phyloP scores from a whole-genome alignment of 2,113 vertebrate genomes.

The Caranx ignobilis region DNA sequence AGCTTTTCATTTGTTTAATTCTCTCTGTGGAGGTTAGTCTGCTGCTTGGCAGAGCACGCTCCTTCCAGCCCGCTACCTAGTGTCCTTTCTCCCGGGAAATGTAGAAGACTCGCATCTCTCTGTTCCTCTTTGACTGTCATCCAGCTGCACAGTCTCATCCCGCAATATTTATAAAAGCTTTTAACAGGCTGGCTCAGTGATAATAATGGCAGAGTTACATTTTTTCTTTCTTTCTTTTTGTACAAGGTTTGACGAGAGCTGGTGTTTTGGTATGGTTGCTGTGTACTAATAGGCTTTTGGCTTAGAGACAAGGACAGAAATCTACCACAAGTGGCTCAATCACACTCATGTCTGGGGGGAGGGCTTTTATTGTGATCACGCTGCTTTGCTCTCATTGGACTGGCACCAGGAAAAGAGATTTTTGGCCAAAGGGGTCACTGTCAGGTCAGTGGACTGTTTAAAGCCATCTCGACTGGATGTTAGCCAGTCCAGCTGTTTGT shows the following conservation, averaged over 20 bases:
- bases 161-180: slow-evolving; percentile 45
- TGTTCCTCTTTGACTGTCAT: slow-evolving; percentile 37
- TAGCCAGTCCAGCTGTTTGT: slow-evolving; percentile 71
- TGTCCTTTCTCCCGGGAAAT: slow-evolving; percentile 59
- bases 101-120: slow-evolving; percentile 31
- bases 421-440: slow-evolving; percentile 54
- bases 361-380: slow-evolving; percentile 44
- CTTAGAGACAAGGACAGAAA: slow-evolving; percentile 27
- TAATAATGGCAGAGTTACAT: slow-evolving; percentile 6
- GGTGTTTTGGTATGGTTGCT: slow-evolving; percentile 35
- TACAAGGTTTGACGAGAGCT: slow-evolving; percentile 15
- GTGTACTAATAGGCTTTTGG: slow-evolving; percentile 51
- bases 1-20: slow-evolving; percentile 82
- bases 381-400: slow-evolving; percentile 53
- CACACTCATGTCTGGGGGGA: slow-evolving; percentile 23
- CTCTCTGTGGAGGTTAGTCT: slow-evolving; percentile 66
- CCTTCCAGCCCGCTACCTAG: slow-evolving; percentile 32
- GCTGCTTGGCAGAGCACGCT: slow-evolving; percentile 66
- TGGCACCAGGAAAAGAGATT: slow-evolving; percentile 52
- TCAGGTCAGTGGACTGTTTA: slow-evolving; percentile 55
- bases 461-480: slow-evolving; percentile 61
- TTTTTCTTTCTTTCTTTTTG: slow-evolving; percentile 35
- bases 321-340: slow-evolving; percentile 52
- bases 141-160: slow-evolving; percentile 27
- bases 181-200: slow-evolving; percentile 23